phyloP scores from a whole-genome alignment of 2,113 vertebrate species.

The Cochlearius cochlearius region DNA sequence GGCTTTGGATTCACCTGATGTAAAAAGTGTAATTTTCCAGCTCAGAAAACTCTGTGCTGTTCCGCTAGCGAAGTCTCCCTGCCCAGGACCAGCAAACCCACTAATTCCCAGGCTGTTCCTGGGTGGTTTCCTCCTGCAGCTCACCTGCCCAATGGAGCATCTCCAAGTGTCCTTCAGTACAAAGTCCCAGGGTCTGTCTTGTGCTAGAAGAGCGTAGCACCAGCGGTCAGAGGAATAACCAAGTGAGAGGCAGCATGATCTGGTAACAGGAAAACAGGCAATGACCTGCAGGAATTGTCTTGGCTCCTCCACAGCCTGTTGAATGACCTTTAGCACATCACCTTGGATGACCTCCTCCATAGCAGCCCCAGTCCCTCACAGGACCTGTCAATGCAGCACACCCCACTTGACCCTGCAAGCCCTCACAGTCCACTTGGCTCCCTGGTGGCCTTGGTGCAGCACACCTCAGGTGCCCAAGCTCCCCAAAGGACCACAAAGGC shows the following conservation, averaged over 20 bases:
- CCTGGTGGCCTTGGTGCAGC: background rate
- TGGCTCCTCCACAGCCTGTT: background rate
- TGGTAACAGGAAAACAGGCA: background rate
- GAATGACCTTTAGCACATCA: background rate
- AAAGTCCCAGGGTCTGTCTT: background rate
- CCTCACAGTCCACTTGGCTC: accelerated
- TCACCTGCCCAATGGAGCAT: background rate
- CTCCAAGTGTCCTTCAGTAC: background rate
- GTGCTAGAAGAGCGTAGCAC: background rate
- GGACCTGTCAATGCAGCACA: background rate
- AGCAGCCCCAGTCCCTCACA: background rate
- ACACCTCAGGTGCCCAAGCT: background rate
- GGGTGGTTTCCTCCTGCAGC: background rate
- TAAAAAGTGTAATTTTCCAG: constrained; percentile 51
- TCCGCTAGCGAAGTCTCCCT: background rate
- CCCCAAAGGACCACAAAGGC: background rate
- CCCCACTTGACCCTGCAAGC: background rate
- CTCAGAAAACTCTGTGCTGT: constrained; percentile 6
- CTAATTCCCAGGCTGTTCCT: background rate
- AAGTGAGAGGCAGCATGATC: background rate
- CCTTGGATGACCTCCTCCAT: accelerated
- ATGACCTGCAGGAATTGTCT: background rate
- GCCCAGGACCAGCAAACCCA: background rate
- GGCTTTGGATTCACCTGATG: background rate
- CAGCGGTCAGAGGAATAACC: background rate